Conservation (phyloP, 2,797 vertebrate species). For the Brachyrhaphis roseni region DNA sequence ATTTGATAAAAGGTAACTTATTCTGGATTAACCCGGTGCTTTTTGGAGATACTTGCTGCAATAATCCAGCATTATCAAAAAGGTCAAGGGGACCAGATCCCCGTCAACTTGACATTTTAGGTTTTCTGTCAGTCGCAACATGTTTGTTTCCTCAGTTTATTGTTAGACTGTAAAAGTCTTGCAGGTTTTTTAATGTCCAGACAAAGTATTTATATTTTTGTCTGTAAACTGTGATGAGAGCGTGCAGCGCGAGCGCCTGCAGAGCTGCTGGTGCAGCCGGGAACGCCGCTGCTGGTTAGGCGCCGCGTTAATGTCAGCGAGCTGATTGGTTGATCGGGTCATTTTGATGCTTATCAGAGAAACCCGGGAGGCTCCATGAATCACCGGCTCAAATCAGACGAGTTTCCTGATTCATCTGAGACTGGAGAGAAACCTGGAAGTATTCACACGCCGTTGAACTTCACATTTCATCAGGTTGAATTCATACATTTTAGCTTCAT, state of each 20-base stretch:
- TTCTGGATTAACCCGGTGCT: not conserved
- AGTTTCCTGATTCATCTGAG: not conserved
- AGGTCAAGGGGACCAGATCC: not conserved
- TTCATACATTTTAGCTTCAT: not conserved
- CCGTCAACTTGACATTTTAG: not conserved
- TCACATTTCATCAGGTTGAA: not conserved
- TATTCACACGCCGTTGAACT: not conserved
- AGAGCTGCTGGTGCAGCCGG: conserved; percentile 56
- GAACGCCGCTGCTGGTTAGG: conserved; percentile 58
- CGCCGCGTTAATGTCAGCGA: conserved; percentile 71
- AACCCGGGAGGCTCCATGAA: conserved; percentile 51
- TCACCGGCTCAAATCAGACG: conserved; percentile 16
- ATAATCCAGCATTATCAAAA: not conserved
- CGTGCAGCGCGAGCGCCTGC: not conserved
- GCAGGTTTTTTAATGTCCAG: not conserved
- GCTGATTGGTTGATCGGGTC: conserved; percentile 69
- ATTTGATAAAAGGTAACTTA: not conserved
- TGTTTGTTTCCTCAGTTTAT: not conserved
- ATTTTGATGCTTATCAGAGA: conserved; percentile 43
- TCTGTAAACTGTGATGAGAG: not conserved
- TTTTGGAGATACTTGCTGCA: not conserved
- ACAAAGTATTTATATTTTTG: not conserved
- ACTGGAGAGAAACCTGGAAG: not conserved
- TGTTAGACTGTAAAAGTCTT: not conserved
- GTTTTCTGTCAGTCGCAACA: not conserved